These are phyloP conservation scores for Drosophila gaucha DNA, from an alignment of 2,888 invertebrate species.

Conservation along the genomic window DNA sequence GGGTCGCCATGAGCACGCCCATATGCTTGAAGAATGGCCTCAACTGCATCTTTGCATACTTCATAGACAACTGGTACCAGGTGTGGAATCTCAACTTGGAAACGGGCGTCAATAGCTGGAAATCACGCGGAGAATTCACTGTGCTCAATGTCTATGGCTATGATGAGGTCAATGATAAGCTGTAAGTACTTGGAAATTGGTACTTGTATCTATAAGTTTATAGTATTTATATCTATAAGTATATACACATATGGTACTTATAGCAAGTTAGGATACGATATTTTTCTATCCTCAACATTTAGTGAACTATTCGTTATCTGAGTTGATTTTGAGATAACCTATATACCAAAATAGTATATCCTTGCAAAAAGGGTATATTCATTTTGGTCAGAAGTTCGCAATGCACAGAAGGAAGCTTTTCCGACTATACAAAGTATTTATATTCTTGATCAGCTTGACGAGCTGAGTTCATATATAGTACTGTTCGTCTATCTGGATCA, in stretches of 20 bases:
- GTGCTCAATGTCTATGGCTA: slow-evolving; percentile 88
- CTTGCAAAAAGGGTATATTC: too few relatives aligned
- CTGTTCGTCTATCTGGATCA: too few relatives aligned
- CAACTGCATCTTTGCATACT: slow-evolving; percentile 80
- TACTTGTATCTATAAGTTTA: neutral
- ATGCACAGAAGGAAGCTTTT: too few relatives aligned
- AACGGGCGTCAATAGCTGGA: slow-evolving; percentile 78
- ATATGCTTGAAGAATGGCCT: slow-evolving; percentile 67
- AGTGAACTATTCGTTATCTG: too few relatives aligned
- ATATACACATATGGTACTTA: neutral
- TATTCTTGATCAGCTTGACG: too few relatives aligned
- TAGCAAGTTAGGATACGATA: too few relatives aligned
- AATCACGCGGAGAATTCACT: slow-evolving; percentile 85
- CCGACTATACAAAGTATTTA: too few relatives aligned
- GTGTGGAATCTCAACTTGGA: slow-evolving; percentile 82
- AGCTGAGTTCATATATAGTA: too few relatives aligned
- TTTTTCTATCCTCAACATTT: too few relatives aligned
- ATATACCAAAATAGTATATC: too few relatives aligned
- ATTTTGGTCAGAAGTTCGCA: too few relatives aligned
- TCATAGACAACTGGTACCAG: slow-evolving; percentile 85
- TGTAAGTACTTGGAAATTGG: slow-evolving; percentile 84
- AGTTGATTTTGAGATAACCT: too few relatives aligned
- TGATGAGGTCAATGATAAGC: slow-evolving; percentile 86
- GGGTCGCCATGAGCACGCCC: slow-evolving; percentile 88
- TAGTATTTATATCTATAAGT: neutral